Percentiles rank a stretch among this genome's conserved stretches.
phyloP scores from a whole-genome alignment of 2,888 invertebrate species.

The Agrotis puta region DNA sequence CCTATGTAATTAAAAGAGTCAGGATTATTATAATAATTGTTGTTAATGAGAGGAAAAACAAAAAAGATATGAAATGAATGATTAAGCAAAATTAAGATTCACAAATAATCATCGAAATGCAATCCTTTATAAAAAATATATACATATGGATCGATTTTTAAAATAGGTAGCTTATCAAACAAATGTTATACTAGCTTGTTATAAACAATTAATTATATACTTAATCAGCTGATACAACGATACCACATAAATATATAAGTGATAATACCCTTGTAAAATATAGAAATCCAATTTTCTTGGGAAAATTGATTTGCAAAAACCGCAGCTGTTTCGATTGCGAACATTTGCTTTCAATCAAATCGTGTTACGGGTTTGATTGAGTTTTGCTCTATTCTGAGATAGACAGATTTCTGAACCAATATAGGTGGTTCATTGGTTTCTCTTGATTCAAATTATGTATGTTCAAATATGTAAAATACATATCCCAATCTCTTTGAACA shows the following conservation, averaged over 20 bases:
- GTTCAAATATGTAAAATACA: not conserved
- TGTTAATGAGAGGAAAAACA: not conserved
- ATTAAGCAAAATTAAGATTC: no score
- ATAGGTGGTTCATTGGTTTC: constrained; percentile 9
- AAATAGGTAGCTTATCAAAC: constrained; percentile 15
- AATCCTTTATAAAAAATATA: no score
- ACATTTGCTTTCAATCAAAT: constrained; percentile 22
- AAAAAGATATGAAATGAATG: not conserved
- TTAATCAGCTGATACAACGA: constrained; percentile 1
- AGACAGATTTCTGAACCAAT: not conserved
- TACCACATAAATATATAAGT: constrained; percentile 4
- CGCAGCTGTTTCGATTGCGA: constrained; percentile 38
- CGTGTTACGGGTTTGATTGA: constrained; percentile 20
- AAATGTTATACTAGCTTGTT: constrained; percentile 3
- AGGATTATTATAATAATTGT: no score
- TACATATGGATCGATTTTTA: not conserved
- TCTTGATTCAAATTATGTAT: not conserved
- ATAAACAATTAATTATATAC: constrained; percentile 4
- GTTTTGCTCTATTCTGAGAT: constrained; percentile 28
- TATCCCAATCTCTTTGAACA: no score
- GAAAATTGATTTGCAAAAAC: constrained; percentile 7
- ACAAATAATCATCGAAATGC: no score
- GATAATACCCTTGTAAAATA: constrained; percentile 1
- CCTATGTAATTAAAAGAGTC: not conserved
- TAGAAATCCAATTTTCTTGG: constrained; percentile 18